phyloP scores from a whole-genome alignment of 2,888 invertebrate species.

The Baronia brevicornis region DNA sequence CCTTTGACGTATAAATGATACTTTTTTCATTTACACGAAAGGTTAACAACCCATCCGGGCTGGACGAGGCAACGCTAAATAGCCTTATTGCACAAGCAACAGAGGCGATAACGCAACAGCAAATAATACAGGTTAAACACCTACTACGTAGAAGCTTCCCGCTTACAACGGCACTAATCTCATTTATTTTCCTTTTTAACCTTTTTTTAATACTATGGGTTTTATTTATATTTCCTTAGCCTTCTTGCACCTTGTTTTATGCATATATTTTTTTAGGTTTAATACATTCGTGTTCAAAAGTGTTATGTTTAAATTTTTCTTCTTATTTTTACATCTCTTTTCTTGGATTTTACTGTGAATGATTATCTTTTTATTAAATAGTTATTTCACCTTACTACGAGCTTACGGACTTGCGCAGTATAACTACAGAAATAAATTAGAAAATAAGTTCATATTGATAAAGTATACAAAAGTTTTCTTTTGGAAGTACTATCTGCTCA shows the following conservation, averaged over 20 bases:
- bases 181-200: conserved; percentile 13
- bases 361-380: too few species aligned
- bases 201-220: conserved; percentile 9
- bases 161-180: conserved; percentile 14
- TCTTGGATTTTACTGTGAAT: too few species aligned
- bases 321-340: too few species aligned
- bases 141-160: conserved; percentile 20
- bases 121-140: conserved; percentile 66
- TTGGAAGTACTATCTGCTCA: too few species aligned
- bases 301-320: too few species aligned
- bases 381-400: too few species aligned
- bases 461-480: too few species aligned
- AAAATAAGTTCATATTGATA: too few species aligned
- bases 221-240: conserved; percentile 5
- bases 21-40: conserved; percentile 31
- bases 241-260: conserved; percentile 1
- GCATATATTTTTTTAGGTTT: too few species aligned
- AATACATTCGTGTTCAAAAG: too few species aligned
- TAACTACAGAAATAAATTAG: too few species aligned
- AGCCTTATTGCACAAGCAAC: conserved; percentile 71
- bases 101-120: conserved; percentile 73
- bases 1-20: conserved; percentile 7
- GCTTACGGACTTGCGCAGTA: too few species aligned
- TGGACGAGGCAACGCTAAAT: conserved; percentile 72
- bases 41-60: conserved; percentile 70